Conservation (phyloP, 2,113 vertebrate species). For the Glaucomys volans region DNA sequence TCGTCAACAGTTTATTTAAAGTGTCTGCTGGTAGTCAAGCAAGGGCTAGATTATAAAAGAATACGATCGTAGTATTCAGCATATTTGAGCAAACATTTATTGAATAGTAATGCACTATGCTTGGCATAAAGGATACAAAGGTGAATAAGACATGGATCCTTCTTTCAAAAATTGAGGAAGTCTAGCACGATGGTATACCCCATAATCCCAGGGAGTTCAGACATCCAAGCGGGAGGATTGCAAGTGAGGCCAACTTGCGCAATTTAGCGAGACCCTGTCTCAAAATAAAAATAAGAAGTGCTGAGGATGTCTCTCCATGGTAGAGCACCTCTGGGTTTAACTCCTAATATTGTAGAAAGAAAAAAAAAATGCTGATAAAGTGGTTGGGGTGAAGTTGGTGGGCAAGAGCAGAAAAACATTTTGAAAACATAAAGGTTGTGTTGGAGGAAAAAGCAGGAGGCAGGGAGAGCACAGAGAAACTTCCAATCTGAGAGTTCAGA, state of each 20-base stretch:
- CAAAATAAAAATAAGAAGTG: too few relatives aligned
- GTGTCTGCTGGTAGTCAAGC: background rate
- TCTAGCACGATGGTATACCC: too few relatives aligned
- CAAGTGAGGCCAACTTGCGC: too few relatives aligned
- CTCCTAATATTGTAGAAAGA: too few relatives aligned
- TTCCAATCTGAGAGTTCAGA: background rate
- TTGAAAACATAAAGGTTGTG: background rate
- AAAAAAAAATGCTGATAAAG: background rate
- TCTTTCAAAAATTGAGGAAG: background rate
- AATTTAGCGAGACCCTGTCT: too few relatives aligned
- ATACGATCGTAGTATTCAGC: background rate
- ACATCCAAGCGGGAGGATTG: too few relatives aligned
- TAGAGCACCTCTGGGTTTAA: too few relatives aligned
- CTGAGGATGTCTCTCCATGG: too few relatives aligned
- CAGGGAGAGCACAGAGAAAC: background rate
- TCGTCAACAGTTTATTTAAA: background rate
- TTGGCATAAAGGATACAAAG: background rate
- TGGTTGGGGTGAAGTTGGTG: background rate
- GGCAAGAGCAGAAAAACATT: background rate
- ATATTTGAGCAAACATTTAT: background rate
- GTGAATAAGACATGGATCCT: background rate
- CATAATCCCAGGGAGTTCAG: too few relatives aligned
- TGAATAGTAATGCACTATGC: background rate
- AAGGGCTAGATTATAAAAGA: background rate
- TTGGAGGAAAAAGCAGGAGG: background rate